Base-by-base conservation (phyloP, 2,113 vertebrate species). In the Passerina amoena region DNA sequence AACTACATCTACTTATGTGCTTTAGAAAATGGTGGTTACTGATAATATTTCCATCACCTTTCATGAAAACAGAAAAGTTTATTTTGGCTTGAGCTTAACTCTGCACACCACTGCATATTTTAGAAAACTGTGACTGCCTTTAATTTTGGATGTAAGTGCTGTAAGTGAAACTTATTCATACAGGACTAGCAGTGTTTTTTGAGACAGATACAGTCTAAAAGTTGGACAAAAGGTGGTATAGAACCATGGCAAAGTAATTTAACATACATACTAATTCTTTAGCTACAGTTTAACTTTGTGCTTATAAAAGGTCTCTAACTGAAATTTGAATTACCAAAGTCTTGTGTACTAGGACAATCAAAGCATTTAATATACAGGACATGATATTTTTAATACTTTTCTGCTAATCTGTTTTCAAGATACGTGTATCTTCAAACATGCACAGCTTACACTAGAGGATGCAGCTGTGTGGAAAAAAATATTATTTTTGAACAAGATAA, bases 381-480 rank as follows among this genome's bases (percentile, higher is more conserved):
- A 50, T 45, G 1, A 37, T 51, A 64, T 38, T 64, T 81, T 16
- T 38, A 78, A 69, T 50, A 73, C 15, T 61, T 61, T 56, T 47
- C 27, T 57, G 47, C 42, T n/a, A n/a, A 66, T 59, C 14, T 76
- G 63, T 85, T 94, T 90, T 70, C 51, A 86, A 61, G 22, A 59
- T 27, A 48, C 4, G 11, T 38, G 2, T 18, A 65, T 66, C 27
- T 86, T 72, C 45, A 83, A 54, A 68, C 6, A 78, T 25, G 13
- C 5, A 48, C 14, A 27, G 16, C 22, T 82, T 82, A 66, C 2
- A 24, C 3, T 75, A 79, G 59, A 91, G 20, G n/a, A 86, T 31
- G 38, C 5, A 21, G 3, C 4, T 79, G 35, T 5, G 5, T 3
- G 30, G 1, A 0, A 70, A 83, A 76, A 79, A 57, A 30, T 0